phyloP scores from a whole-genome alignment of 1,140 invertebrate species.

The Plodia interpunctella region DNA sequence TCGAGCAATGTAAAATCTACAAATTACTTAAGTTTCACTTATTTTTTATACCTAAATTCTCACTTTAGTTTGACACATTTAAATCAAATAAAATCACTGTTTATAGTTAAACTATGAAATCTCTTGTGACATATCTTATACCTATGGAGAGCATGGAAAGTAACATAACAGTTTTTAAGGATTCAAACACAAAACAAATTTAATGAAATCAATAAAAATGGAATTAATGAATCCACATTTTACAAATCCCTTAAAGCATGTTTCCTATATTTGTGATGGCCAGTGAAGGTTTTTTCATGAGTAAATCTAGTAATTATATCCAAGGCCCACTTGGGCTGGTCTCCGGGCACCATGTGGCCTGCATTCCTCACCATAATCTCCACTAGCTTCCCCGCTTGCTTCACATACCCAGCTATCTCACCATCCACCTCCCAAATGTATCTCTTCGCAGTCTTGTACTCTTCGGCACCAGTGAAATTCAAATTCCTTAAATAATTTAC shows the following conservation, averaged over 20 bases:
- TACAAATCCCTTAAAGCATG: background rate
- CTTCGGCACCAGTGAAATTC: slow-evolving; percentile 81
- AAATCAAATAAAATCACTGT: too few relatives aligned
- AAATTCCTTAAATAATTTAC: slow-evolving; percentile 84
- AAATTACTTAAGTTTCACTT: too few relatives aligned
- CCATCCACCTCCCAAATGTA: slow-evolving; percentile 83
- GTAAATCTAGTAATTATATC: slow-evolving; percentile 89
- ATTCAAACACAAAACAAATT: too few relatives aligned
- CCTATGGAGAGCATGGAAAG: too few relatives aligned
- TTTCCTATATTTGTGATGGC: background rate
- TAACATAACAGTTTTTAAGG: too few relatives aligned
- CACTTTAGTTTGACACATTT: too few relatives aligned
- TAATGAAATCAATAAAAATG: too few relatives aligned
- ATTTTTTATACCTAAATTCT: too few relatives aligned
- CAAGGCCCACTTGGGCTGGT: slow-evolving; percentile 87
- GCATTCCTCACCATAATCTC: slow-evolving; percentile 89
- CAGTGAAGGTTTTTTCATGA: slow-evolving; percentile 73
- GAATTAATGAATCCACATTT: too few relatives aligned
- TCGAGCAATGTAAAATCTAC: too few relatives aligned
- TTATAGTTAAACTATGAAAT: too few relatives aligned
- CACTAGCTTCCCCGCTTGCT: slow-evolving; percentile 83
- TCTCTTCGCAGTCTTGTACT: slow-evolving; percentile 81
- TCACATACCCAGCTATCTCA: slow-evolving; percentile 87
- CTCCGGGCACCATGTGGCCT: slow-evolving; percentile 89
- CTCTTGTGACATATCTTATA: too few relatives aligned